Conservation (phyloP, 2,888 invertebrate species). For the Stegophylla sp. region DNA sequence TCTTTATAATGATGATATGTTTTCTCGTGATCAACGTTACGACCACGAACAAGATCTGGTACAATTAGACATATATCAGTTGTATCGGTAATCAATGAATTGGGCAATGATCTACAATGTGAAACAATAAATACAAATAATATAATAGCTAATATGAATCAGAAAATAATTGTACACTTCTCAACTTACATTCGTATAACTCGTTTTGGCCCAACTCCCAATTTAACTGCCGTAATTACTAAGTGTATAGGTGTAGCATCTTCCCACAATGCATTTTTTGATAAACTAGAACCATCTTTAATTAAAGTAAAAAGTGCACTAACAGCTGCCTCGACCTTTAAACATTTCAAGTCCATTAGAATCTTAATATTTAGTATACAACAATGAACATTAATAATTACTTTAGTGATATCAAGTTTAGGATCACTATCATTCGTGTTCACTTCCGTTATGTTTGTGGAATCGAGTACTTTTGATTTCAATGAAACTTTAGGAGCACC, state of each 20-base stretch:
- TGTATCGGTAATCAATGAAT: constrained; percentile 71
- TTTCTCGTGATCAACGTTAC: constrained; percentile 76
- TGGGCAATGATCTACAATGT: constrained; percentile 65
- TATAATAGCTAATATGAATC: not conserved
- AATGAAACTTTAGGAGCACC: not conserved
- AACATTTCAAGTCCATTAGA: not conserved
- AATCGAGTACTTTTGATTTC: constrained; percentile 18
- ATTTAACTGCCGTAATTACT: constrained; percentile 72
- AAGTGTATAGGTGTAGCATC: constrained; percentile 69
- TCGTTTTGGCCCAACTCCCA: constrained; percentile 67
- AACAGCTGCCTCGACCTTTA: constrained; percentile 64
- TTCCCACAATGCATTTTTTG: constrained; percentile 68
- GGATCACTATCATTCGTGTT: constrained; percentile 8
- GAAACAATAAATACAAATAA: not conserved
- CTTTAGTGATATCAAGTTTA: constrained; percentile 48
- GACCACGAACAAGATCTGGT: constrained; percentile 76
- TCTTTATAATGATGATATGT: constrained; percentile 73
- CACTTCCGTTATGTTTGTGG: not conserved
- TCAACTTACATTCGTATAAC: constrained; percentile 56
- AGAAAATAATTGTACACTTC: not conserved
- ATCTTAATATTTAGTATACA: not conserved
- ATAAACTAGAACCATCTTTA: constrained; percentile 63
- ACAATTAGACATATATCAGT: constrained; percentile 81
- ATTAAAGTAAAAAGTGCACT: constrained; percentile 64
- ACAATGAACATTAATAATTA: constrained; percentile 8